Evolutionary conservation across 2,113 vertebrate species (phyloP).

Genomic region (Saguinus imperator): DNA sequence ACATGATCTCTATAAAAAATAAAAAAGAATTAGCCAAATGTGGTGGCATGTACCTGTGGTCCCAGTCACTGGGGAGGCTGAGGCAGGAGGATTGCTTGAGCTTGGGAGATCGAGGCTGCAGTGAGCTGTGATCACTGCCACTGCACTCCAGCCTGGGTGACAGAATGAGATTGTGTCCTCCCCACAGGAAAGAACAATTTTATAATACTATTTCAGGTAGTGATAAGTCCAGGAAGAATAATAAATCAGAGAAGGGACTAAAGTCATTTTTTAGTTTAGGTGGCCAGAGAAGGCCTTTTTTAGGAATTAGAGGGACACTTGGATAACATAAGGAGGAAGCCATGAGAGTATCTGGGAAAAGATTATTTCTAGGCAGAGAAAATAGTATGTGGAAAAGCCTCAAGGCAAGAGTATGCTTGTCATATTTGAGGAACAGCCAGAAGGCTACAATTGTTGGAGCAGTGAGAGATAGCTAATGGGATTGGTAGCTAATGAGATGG

Average conservation of each 20-base stretch:
- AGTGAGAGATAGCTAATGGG: neutral
- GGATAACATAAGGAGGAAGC: neutral
- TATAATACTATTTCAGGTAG: neutral
- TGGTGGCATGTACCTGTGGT: too few species aligned
- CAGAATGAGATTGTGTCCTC: too few species aligned
- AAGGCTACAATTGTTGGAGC: neutral
- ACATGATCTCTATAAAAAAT: too few species aligned
- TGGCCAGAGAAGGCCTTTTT: neutral
- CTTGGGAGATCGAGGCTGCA: too few species aligned
- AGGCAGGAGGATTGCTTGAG: too few species aligned
- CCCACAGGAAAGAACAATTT: neutral
- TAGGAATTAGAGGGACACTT: neutral
- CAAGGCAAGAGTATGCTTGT: neutral
- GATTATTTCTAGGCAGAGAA: conserved; percentile 16
- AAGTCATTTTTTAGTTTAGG: neutral
- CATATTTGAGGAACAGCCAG: neutral
- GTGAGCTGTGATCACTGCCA: too few species aligned
- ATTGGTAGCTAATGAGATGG: conserved; percentile 16
- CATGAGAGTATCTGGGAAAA: neutral
- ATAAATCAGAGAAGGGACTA: neutral
- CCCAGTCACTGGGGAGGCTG: too few species aligned
- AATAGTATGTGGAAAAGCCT: neutral
- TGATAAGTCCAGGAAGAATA: conserved; percentile 20
- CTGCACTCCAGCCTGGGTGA: too few species aligned
- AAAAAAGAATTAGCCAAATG: too few species aligned